Evolutionary conservation across 2,888 invertebrate species (phyloP).

Genomic region (Calliphora vomitoria): DNA sequence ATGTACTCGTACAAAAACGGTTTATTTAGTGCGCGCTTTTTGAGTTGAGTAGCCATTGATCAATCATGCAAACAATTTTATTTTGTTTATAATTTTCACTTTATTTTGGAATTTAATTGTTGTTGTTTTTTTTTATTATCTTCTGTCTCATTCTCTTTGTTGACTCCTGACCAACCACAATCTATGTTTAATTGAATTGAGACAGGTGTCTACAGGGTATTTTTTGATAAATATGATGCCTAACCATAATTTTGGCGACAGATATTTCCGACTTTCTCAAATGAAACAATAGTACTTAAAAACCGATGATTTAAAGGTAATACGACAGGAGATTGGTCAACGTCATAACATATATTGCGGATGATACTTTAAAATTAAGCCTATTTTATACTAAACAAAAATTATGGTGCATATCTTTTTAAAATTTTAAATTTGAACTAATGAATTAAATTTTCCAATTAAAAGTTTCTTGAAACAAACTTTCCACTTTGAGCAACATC

Average conservation of each 20-base stretch:
- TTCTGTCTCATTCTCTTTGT: no score
- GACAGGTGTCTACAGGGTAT: neutral
- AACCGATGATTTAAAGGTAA: no score
- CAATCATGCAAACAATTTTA: slow-evolving; percentile 55
- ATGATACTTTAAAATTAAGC: no score
- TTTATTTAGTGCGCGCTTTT: slow-evolving; percentile 40
- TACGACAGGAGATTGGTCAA: no score
- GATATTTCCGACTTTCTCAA: no score
- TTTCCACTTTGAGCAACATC: no score
- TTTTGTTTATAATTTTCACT: slow-evolving; percentile 29
- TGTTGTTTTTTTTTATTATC: neutral
- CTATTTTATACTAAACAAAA: no score
- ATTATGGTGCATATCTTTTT: no score
- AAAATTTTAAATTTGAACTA: no score
- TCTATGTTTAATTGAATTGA: neutral
- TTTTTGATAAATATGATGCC: neutral
- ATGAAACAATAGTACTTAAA: no score
- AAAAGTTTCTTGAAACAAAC: neutral
- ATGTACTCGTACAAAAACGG: neutral
- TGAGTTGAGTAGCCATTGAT: slow-evolving; percentile 46
- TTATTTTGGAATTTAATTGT: slow-evolving; percentile 19
- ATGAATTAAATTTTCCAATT: no score
- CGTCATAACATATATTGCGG: no score
- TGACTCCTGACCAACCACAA: slow-evolving; percentile 22
- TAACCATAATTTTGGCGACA: neutral